Base-by-base conservation (phyloP, 2,888 invertebrate species). In the Leucophenga maculata region DNA sequence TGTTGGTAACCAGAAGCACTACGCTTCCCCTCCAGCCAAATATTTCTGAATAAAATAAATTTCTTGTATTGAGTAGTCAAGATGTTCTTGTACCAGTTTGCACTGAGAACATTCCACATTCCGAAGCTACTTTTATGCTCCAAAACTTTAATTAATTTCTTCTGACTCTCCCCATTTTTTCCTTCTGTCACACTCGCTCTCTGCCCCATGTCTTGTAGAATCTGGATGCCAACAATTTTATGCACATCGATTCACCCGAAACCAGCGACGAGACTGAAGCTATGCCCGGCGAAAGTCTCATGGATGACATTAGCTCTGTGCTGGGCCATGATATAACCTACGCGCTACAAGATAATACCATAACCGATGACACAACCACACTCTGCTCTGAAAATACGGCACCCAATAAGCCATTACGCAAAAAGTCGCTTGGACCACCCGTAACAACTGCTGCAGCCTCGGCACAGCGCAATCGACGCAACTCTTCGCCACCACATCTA, bases 211-310 rank as follows among this genome's bases (percentile, higher is more conserved):
- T 66, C 18, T 6, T 64, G 4, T 89, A 82, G 91, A 91, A 75
- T 67, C 76, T 88, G 9, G 86, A 87, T 71, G 82, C 86, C 0
- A 85, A 82, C 67, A 90, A 90, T 67, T 93, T 95, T 65, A 92
- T 92, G 13, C 95, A 95, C 82, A 95, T 95, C 67, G 95, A 95
- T 85, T 95, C 95, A 0, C 94, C 95, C 0, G 95, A 95, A 89
- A 91, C 92, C 13, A 94, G 94, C 6, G 95, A 95, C 74, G 92
- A 93, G 11, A 93, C 92, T 3, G 94, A 94, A 82, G 91, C 92
- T 6, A 90, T 93, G 76, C 94, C 93, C 71, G 94, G 94, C 6
- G 95, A 94, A 86, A 94, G 94, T 64, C 91, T 94, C 44, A 92
- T 94, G 89, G 94, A 94, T 75, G 94, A 94, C 82, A 92, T 94